Conservation (phyloP, 2,797 vertebrate genomes). For the Ceryle rudis region DNA sequence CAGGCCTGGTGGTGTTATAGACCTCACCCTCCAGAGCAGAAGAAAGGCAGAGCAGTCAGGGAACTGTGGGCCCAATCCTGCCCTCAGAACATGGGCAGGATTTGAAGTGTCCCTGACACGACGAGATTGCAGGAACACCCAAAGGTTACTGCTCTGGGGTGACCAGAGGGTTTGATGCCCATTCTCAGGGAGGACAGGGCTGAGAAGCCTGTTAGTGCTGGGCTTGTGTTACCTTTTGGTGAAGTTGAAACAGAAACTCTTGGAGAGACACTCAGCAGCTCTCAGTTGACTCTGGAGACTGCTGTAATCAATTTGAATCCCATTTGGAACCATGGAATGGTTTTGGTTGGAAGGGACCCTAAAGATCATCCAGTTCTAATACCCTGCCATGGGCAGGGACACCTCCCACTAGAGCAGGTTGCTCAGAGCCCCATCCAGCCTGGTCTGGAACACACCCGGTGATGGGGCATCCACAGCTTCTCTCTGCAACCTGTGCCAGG, state of each 20-base stretch:
- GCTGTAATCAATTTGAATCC: not conserved
- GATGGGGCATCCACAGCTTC: too few species aligned
- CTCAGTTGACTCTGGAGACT: not conserved
- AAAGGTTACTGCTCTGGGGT: not conserved
- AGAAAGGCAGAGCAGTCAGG: not conserved
- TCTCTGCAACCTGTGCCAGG: too few species aligned
- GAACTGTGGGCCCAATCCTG: not conserved
- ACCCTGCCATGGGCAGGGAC: too few species aligned
- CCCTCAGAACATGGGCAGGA: not conserved
- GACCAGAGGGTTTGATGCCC: not conserved
- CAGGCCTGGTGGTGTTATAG: not conserved
- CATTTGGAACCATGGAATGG: not conserved
- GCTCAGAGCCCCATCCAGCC: too few species aligned
- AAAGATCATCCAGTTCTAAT: too few species aligned
- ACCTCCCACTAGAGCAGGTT: too few species aligned
- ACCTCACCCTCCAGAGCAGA: not conserved
- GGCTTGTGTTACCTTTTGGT: not conserved
- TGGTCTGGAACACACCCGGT: too few species aligned
- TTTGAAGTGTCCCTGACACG: not conserved
- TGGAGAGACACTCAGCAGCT: not conserved
- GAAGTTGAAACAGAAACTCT: not conserved
- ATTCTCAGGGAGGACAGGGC: accelerated
- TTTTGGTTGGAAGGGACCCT: too few species aligned
- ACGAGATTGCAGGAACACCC: not conserved
- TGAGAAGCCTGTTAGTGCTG: not conserved